Conservation (phyloP, 2,797 vertebrate genomes). For the Myotis myotis region DNA sequence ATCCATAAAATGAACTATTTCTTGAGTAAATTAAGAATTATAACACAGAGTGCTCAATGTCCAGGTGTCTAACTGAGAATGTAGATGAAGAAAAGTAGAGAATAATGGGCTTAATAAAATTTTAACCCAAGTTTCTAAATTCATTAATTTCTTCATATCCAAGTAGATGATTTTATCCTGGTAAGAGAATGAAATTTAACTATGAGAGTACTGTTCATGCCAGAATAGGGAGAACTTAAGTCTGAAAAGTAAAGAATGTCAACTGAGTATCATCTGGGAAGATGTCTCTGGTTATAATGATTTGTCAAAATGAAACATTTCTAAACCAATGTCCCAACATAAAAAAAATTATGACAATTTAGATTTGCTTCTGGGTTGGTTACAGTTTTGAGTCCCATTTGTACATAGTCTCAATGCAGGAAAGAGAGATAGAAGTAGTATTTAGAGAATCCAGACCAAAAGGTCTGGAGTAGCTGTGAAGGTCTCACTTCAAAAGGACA, state of each 20-base stretch:
- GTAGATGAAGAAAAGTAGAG: background rate
- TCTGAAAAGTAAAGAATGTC: background rate
- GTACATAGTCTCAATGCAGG: background rate
- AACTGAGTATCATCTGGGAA: background rate
- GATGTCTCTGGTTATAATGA: background rate
- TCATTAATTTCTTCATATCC: background rate
- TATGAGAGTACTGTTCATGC: background rate
- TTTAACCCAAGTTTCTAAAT: background rate
- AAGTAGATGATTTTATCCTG: background rate
- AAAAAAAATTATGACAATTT: background rate
- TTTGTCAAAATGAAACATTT: constrained; percentile 11
- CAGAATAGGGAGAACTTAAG: background rate
- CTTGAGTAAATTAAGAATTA: background rate
- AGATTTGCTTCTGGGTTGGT: constrained; percentile 25
- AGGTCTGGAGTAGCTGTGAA: background rate
- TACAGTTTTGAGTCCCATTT: background rate
- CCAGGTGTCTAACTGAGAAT: background rate
- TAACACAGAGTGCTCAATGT: background rate
- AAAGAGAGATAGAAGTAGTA: background rate
- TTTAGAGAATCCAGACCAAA: background rate
- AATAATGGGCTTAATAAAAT: background rate
- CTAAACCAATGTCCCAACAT: background rate
- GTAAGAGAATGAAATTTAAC: constrained; percentile 34
- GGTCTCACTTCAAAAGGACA: background rate
- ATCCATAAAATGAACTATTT: background rate